Base-by-base conservation (phyloP, 2,888 invertebrate species). In the Ommatoiulus sabulosus region DNA sequence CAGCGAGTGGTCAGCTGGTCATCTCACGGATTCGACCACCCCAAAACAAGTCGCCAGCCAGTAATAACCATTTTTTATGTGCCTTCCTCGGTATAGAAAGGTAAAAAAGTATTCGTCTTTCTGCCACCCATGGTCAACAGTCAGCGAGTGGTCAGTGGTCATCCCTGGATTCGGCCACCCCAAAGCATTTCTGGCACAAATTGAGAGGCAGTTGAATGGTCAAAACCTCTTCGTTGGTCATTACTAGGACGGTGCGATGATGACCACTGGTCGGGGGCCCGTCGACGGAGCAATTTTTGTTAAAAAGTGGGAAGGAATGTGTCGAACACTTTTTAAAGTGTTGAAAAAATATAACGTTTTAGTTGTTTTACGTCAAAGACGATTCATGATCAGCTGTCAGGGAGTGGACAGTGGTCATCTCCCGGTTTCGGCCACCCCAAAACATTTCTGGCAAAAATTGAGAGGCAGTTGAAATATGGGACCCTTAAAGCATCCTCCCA, bases 331-430 rank as follows among this genome's bases (percentile, higher is more conserved):
- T n/a, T n/a, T n/a, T n/a, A n/a, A n/a, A n/a, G n/a, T n/a, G n/a
- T n/a, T n/a, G n/a, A n/a, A n/a, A n/a, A n/a, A n/a, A n/a, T n/a
- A n/a, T n/a, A n/a, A n/a, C n/a, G n/a, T n/a, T n/a, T n/a, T n/a
- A n/a, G n/a, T n/a, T n/a, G n/a, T n/a, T n/a, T n/a, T n/a, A n/a
- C n/a, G n/a, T n/a, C n/a, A n/a, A n/a, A n/a, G n/a, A n/a, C n/a
- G n/a, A n/a, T n/a, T n/a, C 80, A 80, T 80, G 80, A 35, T 80
- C 80, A 80, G 63, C 7, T 17, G 63, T 63, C 63, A 63, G 63
- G 4, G 52, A 46, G 48, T 48, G 48, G 48, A 12, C 48, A 72
- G 20, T 72, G 80, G 80, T 80, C 80, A 80, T 80, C 80, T n/a
- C 3, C 0, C 1, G 57, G 57, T n/a, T 35, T 12, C 20, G 80